Conservation (phyloP, 1,140 invertebrate species). For the Battus philenor region DNA sequence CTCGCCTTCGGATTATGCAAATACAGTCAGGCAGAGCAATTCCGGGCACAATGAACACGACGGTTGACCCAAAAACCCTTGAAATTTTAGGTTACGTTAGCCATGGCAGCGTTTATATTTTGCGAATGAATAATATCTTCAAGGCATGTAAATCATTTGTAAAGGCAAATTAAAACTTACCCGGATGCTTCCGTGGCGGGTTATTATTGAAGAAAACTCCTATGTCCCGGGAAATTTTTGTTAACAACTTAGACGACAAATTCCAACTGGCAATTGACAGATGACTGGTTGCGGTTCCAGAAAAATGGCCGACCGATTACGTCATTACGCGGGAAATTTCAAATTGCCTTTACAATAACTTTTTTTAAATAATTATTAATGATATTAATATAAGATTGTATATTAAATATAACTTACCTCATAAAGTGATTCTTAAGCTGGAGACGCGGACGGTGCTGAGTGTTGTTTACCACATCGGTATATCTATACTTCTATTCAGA, state of each 20-base stretch:
- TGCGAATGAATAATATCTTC: constrained; percentile 17
- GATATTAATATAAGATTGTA: constrained; percentile 3
- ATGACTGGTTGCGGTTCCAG: constrained; percentile 45
- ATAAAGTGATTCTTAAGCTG: constrained; percentile 42
- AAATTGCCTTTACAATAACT: constrained; percentile 39
- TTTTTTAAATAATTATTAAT: constrained; percentile 16
- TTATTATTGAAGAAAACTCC: constrained; percentile 39
- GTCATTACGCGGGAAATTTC: constrained; percentile 66
- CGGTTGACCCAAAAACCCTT: constrained; percentile 61
- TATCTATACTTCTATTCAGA: constrained; percentile 39
- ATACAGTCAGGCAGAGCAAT: constrained; percentile 26
- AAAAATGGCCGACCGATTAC: constrained; percentile 60
- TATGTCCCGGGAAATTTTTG: constrained; percentile 43
- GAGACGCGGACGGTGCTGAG: constrained; percentile 30
- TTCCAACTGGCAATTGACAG: constrained; percentile 39
- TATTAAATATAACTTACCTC: constrained; percentile 48
- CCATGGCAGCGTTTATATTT: constrained; percentile 23
- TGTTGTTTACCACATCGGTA: constrained; percentile 55
- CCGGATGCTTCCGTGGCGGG: constrained; percentile 63
- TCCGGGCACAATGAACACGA: constrained; percentile 43
- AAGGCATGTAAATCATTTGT: constrained; percentile 18
- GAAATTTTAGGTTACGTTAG: constrained; percentile 39
- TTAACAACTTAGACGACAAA: constrained; percentile 40
- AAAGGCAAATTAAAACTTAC: constrained; percentile 40
- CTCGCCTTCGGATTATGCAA: constrained; percentile 31